Evolutionary conservation across 2,888 invertebrate genomes (phyloP).

Genomic region (Nomada ruficornis): DNA sequence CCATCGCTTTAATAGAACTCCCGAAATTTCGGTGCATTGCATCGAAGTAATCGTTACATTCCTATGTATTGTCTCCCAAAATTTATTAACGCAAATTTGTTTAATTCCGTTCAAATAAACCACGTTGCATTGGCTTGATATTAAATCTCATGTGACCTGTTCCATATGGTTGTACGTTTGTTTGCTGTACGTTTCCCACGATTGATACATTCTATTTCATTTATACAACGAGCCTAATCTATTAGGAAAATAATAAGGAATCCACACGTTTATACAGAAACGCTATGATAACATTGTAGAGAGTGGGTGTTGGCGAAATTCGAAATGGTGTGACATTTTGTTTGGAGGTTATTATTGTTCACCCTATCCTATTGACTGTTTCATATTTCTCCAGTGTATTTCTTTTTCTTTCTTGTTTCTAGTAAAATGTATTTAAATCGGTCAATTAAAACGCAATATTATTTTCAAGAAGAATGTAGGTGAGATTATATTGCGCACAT

Average conservation of each 20-base stretch:
- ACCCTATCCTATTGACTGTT: neutral
- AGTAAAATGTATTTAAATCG: no score
- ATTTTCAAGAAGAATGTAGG: no score
- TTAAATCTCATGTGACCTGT: conserved; percentile 54
- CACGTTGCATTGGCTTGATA: conserved; percentile 38
- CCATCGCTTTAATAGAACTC: neutral
- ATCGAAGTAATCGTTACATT: conserved; percentile 3
- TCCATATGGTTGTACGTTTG: conserved; percentile 43
- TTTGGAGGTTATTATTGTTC: conserved; percentile 9
- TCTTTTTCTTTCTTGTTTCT: no score
- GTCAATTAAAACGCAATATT: no score
- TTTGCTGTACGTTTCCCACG: conserved; percentile 52
- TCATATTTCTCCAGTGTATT: no score
- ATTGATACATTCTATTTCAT: conserved; percentile 57
- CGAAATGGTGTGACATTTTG: neutral
- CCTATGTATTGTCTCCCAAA: conserved; percentile 18
- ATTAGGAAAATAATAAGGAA: conserved; percentile 64
- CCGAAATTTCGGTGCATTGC: neutral
- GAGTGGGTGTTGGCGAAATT: no score
- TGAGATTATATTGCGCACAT: no score
- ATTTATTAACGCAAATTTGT: conserved; percentile 13
- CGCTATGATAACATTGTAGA: conserved; percentile 34
- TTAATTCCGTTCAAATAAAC: conserved; percentile 24
- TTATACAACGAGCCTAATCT: conserved; percentile 41
- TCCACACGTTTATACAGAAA: conserved; percentile 55